Conservation (phyloP, 2,113 vertebrate species). For the Hydrochoerus hydrochaeris region DNA sequence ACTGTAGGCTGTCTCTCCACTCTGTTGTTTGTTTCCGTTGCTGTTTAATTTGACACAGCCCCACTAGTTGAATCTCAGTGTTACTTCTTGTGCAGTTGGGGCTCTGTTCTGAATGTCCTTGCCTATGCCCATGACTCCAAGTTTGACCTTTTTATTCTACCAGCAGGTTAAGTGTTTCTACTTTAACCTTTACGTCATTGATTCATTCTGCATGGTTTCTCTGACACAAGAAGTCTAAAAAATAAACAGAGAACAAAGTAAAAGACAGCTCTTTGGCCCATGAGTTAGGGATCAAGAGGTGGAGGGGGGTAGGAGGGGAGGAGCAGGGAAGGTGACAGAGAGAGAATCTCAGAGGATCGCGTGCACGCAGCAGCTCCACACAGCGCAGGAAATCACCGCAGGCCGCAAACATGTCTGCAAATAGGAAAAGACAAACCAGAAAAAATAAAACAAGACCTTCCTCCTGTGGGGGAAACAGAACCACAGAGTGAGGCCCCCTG, state of each 20-base stretch:
- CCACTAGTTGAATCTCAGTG: neutral
- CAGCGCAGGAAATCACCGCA: neutral
- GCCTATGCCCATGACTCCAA: neutral
- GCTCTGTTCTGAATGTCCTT: neutral
- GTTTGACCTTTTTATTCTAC: neutral
- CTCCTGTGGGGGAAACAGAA: neutral
- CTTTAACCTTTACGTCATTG: neutral
- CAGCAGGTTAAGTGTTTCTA: neutral
- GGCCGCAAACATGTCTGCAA: neutral
- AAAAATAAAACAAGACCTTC: neutral
- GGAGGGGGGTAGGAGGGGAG: neutral
- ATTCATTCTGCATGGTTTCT: neutral
- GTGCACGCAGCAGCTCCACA: no score
- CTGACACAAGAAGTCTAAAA: neutral
- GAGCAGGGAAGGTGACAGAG: neutral
- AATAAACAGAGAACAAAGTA: neutral
- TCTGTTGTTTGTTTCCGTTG: neutral
- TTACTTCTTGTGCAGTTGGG: neutral
- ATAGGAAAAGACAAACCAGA: neutral
- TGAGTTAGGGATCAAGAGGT: neutral
- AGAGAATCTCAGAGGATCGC: neutral
- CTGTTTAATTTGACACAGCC: no score
- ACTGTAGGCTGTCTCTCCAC: neutral
- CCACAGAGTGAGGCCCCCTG: neutral
- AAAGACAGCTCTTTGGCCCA: neutral